phyloP scores from a whole-genome alignment of 2,113 vertebrate genomes.

The Sceloporus undulatus region DNA sequence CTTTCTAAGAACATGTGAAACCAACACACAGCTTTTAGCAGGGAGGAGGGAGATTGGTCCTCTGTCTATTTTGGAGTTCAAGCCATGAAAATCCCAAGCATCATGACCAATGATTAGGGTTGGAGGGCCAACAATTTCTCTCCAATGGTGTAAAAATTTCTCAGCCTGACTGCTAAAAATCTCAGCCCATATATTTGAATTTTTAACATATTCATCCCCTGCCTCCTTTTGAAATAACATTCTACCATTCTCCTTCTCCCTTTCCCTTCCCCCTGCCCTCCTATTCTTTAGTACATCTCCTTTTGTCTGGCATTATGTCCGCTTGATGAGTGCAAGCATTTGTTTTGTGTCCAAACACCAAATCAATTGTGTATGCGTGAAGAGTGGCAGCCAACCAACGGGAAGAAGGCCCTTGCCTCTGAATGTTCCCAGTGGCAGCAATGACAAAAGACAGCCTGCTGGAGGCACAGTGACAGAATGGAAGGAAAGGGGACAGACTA shows the following conservation, averaged over 20 bases:
- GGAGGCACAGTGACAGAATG: conserved; percentile 44
- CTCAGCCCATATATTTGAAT: accelerated
- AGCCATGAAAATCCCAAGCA: not conserved
- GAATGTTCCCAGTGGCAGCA: conserved; percentile 45
- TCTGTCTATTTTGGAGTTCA: not conserved
- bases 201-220: not conserved
- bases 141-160: not conserved
- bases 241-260: conserved; percentile 1
- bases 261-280: not conserved
- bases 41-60: not conserved
- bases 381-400: not conserved
- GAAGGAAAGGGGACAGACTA: conserved; percentile 40
- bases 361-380: conserved; percentile 48
- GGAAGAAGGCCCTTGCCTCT: conserved; percentile 43
- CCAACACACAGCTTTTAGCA: not conserved
- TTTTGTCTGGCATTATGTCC: conserved; percentile 63
- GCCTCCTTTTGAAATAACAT: conserved; percentile 40
- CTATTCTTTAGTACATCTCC: conserved; percentile 24
- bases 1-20: not conserved
- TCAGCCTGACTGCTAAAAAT: not conserved
- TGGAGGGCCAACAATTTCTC: not conserved
- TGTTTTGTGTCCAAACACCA: conserved; percentile 66
- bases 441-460: conserved; percentile 61
- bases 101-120: not conserved
- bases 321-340: conserved; percentile 53